A percentile compares a stretch with the other conserved stretches of the same genome.
Evolutionary conservation across 2,113 vertebrate genomes (phyloP).

Genomic region (Pantherophis guttatus): DNA sequence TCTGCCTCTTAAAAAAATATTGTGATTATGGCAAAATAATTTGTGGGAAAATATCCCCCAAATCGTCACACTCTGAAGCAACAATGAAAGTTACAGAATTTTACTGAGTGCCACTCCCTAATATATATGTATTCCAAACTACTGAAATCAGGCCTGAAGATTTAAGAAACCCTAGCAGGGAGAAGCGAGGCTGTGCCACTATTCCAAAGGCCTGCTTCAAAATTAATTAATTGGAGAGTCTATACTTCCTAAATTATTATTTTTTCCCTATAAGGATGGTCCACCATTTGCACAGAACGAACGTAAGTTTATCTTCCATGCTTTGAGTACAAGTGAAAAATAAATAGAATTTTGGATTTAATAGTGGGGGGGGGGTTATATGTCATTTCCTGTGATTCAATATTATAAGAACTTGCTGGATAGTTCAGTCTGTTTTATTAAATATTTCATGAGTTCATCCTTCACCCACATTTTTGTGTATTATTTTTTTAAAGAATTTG

Average conservation of each 20-base stretch:
- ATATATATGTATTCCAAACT: background rate
- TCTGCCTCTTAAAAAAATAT: background rate
- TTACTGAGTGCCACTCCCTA: background rate
- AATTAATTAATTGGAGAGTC: background rate
- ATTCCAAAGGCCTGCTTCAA: background rate
- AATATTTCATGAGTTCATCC: background rate
- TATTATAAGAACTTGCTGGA: background rate
- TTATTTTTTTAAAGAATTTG: background rate
- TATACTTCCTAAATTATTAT: background rate
- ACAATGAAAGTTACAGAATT: background rate
- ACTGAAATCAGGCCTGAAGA: background rate
- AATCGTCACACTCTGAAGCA: background rate
- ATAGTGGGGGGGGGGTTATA: background rate
- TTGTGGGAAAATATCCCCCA: background rate
- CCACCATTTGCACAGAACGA: background rate
- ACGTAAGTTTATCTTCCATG: background rate
- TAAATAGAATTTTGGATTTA: background rate
- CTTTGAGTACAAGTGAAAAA: background rate
- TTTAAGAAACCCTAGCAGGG: background rate
- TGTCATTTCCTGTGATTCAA: background rate
- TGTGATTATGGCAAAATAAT: background rate
- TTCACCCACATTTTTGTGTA: background rate
- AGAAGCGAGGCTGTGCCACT: background rate
- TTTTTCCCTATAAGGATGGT: background rate
- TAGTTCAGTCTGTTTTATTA: background rate